phyloP scores from a whole-genome alignment of 2,113 vertebrate genomes.

The Heterocephalus glaber region DNA sequence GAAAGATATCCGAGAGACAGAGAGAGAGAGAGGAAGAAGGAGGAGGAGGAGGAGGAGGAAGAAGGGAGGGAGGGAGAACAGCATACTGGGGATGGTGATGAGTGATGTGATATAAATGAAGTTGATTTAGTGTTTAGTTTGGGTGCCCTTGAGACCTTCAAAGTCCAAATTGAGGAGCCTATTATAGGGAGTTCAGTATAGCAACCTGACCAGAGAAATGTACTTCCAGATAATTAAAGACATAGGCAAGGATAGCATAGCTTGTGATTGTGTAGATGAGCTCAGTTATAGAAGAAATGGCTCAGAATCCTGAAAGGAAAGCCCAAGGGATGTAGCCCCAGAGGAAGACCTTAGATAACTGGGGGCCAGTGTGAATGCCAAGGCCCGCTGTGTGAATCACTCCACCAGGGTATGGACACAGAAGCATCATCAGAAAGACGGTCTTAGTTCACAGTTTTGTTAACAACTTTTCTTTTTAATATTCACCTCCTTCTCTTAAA shows the following conservation, averaged over 20 bases:
- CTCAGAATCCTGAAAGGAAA: neutral
- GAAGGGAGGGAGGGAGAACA: neutral
- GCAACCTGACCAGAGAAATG: neutral
- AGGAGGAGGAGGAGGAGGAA: neutral
- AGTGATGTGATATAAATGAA: neutral
- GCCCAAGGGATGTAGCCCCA: neutral
- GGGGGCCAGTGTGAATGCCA: neutral
- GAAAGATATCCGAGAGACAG: neutral
- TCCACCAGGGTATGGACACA: neutral
- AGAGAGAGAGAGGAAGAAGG: neutral
- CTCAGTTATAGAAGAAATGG: neutral
- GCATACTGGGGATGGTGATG: neutral
- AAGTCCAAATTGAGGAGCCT: neutral
- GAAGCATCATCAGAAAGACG: neutral
- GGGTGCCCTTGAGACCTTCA: neutral
- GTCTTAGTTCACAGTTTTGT: conserved; percentile 3
- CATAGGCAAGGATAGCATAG: neutral
- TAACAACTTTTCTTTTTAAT: conserved; percentile 18
- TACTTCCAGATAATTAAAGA: neutral
- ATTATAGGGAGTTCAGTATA: neutral
- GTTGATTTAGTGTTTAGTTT: neutral
- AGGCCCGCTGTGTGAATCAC: too few relatives aligned
- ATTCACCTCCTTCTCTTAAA: neutral
- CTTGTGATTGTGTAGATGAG: neutral
- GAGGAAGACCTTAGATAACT: neutral